Percentiles rank a stretch among this genome's conserved stretches.
Evolutionary conservation across 2,797 vertebrate genomes (phyloP).

Genomic region (Xenentodon cancila): DNA sequence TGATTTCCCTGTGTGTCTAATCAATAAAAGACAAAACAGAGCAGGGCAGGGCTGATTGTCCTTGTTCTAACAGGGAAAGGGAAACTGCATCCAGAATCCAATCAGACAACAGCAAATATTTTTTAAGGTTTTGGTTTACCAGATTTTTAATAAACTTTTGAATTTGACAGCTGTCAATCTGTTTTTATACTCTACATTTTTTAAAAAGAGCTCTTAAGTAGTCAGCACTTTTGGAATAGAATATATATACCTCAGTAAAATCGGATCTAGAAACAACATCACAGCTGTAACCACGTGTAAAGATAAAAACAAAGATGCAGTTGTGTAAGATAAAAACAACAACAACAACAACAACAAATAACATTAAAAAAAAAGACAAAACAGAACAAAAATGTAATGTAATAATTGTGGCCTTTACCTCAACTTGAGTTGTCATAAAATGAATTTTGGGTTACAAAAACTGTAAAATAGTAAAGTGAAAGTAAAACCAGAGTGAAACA

Average conservation of each 20-base stretch:
- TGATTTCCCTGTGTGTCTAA: slow-evolving; percentile 60
- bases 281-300: not conserved
- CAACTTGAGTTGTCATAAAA: too few relatives aligned
- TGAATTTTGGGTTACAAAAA: too few relatives aligned
- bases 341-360: too few relatives aligned
- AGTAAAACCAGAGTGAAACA: too few relatives aligned
- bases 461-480: too few relatives aligned
- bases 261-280: not conserved
- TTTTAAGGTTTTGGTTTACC: slow-evolving; percentile 10
- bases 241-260: not conserved
- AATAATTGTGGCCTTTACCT: too few relatives aligned
- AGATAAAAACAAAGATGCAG: too few relatives aligned
- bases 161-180: not conserved
- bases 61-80: slow-evolving; percentile 49
- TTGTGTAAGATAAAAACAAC: too few relatives aligned
- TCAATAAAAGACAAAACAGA: slow-evolving; percentile 64
- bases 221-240: not conserved
- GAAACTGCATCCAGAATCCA: slow-evolving; percentile 34
- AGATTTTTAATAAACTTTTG: not conserved
- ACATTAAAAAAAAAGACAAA: too few relatives aligned
- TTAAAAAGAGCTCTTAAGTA: not conserved
- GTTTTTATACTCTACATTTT: not conserved
- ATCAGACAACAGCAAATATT: slow-evolving; percentile 30
- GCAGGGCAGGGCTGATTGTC: slow-evolving; percentile 49
- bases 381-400: too few relatives aligned